A percentile compares a stretch with the other conserved stretches of the same genome.
Evolutionary conservation across 2,888 invertebrate species (phyloP).

Genomic region (Diaphora mendica): DNA sequence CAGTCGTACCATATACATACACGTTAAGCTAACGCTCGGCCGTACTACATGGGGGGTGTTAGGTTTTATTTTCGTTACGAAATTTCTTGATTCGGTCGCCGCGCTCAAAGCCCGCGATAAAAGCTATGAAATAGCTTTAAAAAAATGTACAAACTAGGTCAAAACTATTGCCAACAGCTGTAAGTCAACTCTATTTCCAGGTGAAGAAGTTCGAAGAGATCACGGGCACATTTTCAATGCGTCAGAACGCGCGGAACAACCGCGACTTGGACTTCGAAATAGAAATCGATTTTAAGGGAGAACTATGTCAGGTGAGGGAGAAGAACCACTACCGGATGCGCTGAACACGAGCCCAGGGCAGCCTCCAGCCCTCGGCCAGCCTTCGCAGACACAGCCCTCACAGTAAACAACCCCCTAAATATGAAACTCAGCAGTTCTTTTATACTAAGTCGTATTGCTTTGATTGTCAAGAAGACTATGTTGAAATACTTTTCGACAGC

Average conservation of each 20-base stretch:
- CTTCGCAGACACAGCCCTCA: conserved; percentile 29
- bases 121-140: no score
- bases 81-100: no score
- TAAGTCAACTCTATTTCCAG: conserved; percentile 52
- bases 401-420: conserved; percentile 14
- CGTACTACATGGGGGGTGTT: no score
- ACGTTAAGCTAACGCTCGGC: no score
- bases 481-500: conserved; percentile 18
- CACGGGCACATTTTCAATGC: conserved; percentile 96
- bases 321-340: conserved; percentile 96
- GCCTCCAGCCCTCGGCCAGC: conserved; percentile 32
- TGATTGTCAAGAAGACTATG: conserved; percentile 13
- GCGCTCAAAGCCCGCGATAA: no score
- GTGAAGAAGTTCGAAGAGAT: conserved; percentile 98
- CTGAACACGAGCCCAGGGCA: conserved; percentile 76
- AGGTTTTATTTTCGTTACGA: no score
- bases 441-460: conserved; percentile 20
- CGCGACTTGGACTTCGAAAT: conserved; percentile 98
- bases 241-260: conserved; percentile 98
- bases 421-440: conserved; percentile 15
- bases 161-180: neutral
- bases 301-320: conserved; percentile 94
- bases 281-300: conserved; percentile 96
- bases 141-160: no score
- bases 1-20: no score